These are phyloP conservation scores for Xyrauchen texanus DNA, from an alignment of 2,113 vertebrate species.

Conservation along the genomic window DNA sequence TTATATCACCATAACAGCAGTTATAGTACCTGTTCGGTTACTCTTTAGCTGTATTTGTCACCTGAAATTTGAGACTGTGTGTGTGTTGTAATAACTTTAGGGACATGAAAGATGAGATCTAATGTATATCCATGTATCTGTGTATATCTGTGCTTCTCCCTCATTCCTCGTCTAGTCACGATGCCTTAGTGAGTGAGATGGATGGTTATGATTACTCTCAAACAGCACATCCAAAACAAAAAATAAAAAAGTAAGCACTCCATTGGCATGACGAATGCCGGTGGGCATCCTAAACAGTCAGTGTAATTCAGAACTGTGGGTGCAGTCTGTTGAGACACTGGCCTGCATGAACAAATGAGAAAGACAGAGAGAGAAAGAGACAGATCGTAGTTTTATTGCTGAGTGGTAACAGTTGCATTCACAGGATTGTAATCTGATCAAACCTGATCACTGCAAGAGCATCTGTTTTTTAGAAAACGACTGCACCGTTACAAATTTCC, in stretches of 20 bases:
- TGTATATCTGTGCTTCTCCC: not conserved
- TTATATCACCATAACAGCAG: no score
- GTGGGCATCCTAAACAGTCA: constrained; percentile 25
- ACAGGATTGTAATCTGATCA: constrained; percentile 28
- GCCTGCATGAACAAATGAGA: constrained; percentile 1
- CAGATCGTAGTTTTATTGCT: constrained; percentile 11
- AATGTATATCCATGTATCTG: not conserved
- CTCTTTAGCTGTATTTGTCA: not conserved
- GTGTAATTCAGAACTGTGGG: not conserved
- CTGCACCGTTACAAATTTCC: constrained; percentile 37
- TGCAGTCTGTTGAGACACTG: constrained; percentile 23
- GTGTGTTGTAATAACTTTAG: not conserved
- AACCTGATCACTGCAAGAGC: constrained; percentile 14
- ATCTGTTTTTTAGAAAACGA: constrained; percentile 46
- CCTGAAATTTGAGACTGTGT: not conserved
- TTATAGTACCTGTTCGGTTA: not conserved
- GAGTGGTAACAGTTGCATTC: constrained; percentile 48
- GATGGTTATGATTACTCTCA: constrained; percentile 39
- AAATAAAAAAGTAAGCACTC: not conserved
- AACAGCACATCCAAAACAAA: constrained; percentile 37
- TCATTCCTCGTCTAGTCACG: not conserved
- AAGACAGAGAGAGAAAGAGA: not conserved
- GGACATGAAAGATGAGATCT: not conserved
- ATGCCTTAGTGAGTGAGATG: constrained; percentile 19
- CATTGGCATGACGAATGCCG: not conserved